phyloP scores from a whole-genome alignment of 92 coral and sea anemone genomes.

The Paragorgia papillata region DNA sequence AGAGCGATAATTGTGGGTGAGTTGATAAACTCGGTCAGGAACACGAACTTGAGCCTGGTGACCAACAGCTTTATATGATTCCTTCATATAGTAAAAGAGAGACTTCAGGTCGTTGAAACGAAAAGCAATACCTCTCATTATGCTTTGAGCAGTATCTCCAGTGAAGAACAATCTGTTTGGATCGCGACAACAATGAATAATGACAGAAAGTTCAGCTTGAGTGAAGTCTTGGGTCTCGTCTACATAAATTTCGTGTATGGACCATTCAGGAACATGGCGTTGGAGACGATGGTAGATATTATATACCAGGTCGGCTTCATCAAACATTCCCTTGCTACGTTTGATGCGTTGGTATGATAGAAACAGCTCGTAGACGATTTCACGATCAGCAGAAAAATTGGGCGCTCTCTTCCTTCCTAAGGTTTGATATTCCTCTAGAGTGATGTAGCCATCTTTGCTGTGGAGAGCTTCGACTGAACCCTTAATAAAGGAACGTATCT shows the following conservation, averaged over 20 bases:
- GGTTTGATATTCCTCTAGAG: constrained; percentile 70
- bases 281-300: constrained; percentile 76
- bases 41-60: too few species aligned
- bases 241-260: constrained; percentile 86
- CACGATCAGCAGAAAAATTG: constrained; percentile 84
- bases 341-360: constrained; percentile 67
- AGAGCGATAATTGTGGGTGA: constrained; percentile 90
- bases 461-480: constrained; percentile 88
- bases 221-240: constrained; percentile 99
- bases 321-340: constrained; percentile 71
- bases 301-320: constrained; percentile 90
- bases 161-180: too few species aligned
- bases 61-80: too few species aligned
- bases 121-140: too few species aligned
- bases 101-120: too few species aligned
- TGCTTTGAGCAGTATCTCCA: too few species aligned
- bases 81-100: too few species aligned
- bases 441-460: constrained; percentile 63
- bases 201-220: constrained; percentile 91
- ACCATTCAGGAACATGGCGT: constrained; percentile 75
- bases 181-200: too few species aligned
- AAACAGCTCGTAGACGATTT: constrained; percentile 69
- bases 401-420: constrained; percentile 92
- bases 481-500: constrained; percentile 92
- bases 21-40: too few species aligned